phyloP scores from a whole-genome alignment of 2,888 invertebrate genomes.

The Lapara coniferarum region DNA sequence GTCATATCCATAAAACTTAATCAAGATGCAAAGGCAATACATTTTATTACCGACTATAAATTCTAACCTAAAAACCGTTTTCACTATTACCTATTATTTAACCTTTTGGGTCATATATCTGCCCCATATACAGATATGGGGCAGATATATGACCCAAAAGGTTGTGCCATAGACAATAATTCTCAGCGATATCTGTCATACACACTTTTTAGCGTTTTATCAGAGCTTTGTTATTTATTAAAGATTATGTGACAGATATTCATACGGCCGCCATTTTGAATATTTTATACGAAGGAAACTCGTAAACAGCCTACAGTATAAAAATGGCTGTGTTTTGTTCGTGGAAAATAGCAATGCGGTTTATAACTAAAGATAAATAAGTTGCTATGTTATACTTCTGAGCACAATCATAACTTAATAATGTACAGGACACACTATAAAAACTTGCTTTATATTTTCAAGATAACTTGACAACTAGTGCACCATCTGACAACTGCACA shows the following conservation, averaged over 20 bases:
- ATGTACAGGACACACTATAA: too few species aligned
- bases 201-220: conserved; percentile 5
- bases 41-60: not conserved
- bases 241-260: not conserved
- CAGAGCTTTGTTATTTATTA: conserved; percentile 6
- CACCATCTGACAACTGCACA: too few species aligned
- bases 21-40: not conserved
- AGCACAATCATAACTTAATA: too few species aligned
- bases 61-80: conserved; percentile 13
- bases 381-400: too few species aligned
- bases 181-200: conserved; percentile 3
- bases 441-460: too few species aligned
- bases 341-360: not conserved
- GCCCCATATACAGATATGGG: too few species aligned
- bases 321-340: not conserved
- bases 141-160: too few species aligned
- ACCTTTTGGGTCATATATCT: not conserved
- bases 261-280: conserved; percentile 2
- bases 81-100: not conserved
- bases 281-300: conserved; percentile 7
- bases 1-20: too few species aligned
- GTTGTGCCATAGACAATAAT: conserved; percentile 5
- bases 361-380: not conserved
- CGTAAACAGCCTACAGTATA: conserved; percentile 8
- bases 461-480: too few species aligned